Base-by-base conservation (phyloP, 2,888 invertebrate genomes). In the Sthenelais limicola region DNA sequence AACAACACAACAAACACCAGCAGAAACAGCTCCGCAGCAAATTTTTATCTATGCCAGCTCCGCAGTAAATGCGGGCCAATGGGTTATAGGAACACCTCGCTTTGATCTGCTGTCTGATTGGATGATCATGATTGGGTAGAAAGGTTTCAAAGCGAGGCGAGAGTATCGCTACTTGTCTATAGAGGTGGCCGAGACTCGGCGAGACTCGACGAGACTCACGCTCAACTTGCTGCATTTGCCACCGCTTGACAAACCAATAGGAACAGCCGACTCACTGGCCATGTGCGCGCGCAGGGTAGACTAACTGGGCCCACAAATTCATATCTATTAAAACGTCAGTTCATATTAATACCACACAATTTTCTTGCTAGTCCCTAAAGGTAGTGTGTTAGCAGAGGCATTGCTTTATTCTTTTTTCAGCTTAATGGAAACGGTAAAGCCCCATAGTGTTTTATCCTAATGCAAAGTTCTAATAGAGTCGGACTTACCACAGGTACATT, bases 321-420 rank as follows among this genome's bases (percentile, higher is more conserved):
- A 38, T 38, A 38, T 62, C 62, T 62, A 62, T 62, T 62, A 62
- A 62, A 62, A 35, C 62, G 62, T 62, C 62, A 43, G 38, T 24
- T 62, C 62, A 28, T 43, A 62, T 62, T 62, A 38, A 26, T 26
- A 15, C 62, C n/a, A n/a, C n/a, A n/a, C n/a, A n/a, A n/a, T n/a
- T n/a, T n/a, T n/a, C n/a, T n/a, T n/a, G n/a, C n/a, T n/a, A n/a
- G n/a, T n/a, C n/a, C n/a, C n/a, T n/a, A n/a, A n/a, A n/a, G n/a
- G n/a, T n/a, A n/a, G n/a, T n/a, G n/a, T n/a, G n/a, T n/a, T n/a
- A n/a, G n/a, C n/a, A n/a, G n/a, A n/a, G n/a, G n/a, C n/a, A n/a
- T n/a, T n/a, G n/a, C n/a, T n/a, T n/a, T n/a, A n/a, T n/a, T n/a
- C 32, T 32, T 56, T 56, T 56, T 33, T 56, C 18, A 32, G 56